phyloP scores from a whole-genome alignment of 2,113 vertebrate species.

The Psettodes erumei region DNA sequence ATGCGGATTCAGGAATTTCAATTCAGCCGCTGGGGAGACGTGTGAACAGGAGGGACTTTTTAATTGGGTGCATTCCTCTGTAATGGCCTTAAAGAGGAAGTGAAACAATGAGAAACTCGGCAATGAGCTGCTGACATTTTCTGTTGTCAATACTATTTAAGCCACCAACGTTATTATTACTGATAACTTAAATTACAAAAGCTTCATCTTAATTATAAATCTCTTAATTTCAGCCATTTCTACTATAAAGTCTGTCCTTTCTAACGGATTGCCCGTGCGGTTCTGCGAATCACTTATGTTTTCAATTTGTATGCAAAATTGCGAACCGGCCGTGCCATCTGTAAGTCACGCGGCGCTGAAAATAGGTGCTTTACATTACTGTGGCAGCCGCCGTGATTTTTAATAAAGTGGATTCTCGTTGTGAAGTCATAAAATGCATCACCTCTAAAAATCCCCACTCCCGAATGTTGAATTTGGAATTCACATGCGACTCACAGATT shows the following conservation, averaged over 20 bases:
- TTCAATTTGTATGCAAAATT: slow-evolving; percentile 58
- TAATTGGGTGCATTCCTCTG: slow-evolving; percentile 56
- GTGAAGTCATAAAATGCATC: slow-evolving; percentile 38
- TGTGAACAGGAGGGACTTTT: slow-evolving; percentile 64
- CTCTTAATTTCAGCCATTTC: slow-evolving; percentile 41
- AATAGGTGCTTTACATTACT: slow-evolving; percentile 28
- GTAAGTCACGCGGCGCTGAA: slow-evolving; percentile 18
- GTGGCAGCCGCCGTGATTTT: slow-evolving; percentile 28
- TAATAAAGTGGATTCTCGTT: slow-evolving; percentile 40
- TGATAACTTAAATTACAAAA: slow-evolving; percentile 61
- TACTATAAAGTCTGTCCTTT: slow-evolving; percentile 44
- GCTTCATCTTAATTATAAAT: slow-evolving; percentile 65
- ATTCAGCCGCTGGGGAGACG: slow-evolving; percentile 55
- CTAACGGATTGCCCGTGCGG: slow-evolving; percentile 15
- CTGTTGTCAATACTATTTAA: slow-evolving; percentile 19
- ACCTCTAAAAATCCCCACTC: slow-evolving; percentile 18
- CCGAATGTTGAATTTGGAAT: slow-evolving; percentile 51
- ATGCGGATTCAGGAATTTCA: slow-evolving; percentile 70
- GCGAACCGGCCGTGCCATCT: slow-evolving; percentile 17
- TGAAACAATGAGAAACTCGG: slow-evolving; percentile 41
- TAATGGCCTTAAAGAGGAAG: slow-evolving; percentile 41
- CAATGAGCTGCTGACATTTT: slow-evolving; percentile 19
- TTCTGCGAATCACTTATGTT: slow-evolving; percentile 25
- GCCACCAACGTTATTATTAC: slow-evolving; percentile 36
- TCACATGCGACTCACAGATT: slow-evolving; percentile 42